Conservation (phyloP, 2,888 invertebrate genomes). For the Mythimna impura region DNA sequence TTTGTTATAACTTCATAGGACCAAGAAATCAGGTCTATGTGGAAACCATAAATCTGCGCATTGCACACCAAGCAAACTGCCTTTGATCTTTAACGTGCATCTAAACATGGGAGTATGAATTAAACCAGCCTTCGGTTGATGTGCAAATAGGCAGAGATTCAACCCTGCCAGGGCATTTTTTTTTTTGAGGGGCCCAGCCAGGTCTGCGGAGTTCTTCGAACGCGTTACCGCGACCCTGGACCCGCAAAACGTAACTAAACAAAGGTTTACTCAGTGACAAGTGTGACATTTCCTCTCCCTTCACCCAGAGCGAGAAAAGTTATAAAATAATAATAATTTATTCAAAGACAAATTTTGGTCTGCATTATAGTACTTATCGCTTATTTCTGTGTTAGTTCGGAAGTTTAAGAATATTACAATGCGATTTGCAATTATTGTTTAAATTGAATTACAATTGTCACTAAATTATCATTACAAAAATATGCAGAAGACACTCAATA, state of each 20-base stretch:
- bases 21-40: conserved; percentile 45
- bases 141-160: background rate
- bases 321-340: too few relatives aligned
- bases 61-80: conserved; percentile 19
- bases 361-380: too few relatives aligned
- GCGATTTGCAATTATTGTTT: too few relatives aligned
- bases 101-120: conserved; percentile 35
- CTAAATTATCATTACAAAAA: too few relatives aligned
- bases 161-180: too few relatives aligned
- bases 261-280: background rate
- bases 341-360: too few relatives aligned
- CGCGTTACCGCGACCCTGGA: background rate
- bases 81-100: conserved; percentile 54
- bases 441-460: too few relatives aligned
- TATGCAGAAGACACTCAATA: too few relatives aligned
- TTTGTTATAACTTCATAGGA: conserved; percentile 32
- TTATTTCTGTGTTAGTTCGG: too few relatives aligned
- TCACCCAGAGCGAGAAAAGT: background rate
- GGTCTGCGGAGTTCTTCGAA: background rate
- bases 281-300: background rate
- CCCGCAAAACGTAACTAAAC: too few relatives aligned
- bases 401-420: too few relatives aligned
- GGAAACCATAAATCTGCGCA: conserved; percentile 51
- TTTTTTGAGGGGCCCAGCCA: background rate
- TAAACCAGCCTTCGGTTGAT: conserved; percentile 16